Evolutionary conservation across 2,113 vertebrate genomes (phyloP).

Genomic region (Ploceus nigricollis): DNA sequence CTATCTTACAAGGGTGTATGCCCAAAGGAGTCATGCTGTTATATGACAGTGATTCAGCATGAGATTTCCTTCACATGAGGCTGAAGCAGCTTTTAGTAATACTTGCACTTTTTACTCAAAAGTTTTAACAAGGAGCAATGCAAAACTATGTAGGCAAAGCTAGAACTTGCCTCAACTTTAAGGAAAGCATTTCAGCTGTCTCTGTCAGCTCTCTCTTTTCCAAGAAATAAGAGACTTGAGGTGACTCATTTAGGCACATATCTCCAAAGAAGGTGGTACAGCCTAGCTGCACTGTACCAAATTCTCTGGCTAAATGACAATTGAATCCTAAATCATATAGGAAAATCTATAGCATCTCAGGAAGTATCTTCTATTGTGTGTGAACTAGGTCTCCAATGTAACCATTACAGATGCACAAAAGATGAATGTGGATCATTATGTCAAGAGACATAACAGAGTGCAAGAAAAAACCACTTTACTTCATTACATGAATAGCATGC

Average conservation of each 20-base stretch:
- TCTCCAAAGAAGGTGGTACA: neutral
- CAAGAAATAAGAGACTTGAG: neutral
- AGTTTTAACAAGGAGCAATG: neutral
- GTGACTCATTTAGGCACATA: neutral
- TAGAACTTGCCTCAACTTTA: neutral
- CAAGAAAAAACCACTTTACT: neutral
- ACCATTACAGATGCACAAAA: neutral
- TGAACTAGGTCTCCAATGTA: neutral
- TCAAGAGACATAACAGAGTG: neutral
- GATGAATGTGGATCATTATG: neutral
- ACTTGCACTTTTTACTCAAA: neutral
- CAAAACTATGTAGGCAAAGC: neutral
- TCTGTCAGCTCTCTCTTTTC: neutral
- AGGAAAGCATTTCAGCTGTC: neutral
- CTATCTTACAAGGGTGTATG: neutral
- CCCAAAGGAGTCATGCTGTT: neutral
- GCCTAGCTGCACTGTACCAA: neutral
- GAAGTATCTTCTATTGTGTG: neutral
- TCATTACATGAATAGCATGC: neutral
- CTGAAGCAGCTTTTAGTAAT: neutral
- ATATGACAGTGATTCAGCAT: neutral
- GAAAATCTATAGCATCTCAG: neutral
- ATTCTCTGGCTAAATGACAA: neutral
- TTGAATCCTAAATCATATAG: neutral
- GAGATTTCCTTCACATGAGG: neutral